phyloP scores from a whole-genome alignment of 2,888 invertebrate species.

The Leucophenga maculata region DNA sequence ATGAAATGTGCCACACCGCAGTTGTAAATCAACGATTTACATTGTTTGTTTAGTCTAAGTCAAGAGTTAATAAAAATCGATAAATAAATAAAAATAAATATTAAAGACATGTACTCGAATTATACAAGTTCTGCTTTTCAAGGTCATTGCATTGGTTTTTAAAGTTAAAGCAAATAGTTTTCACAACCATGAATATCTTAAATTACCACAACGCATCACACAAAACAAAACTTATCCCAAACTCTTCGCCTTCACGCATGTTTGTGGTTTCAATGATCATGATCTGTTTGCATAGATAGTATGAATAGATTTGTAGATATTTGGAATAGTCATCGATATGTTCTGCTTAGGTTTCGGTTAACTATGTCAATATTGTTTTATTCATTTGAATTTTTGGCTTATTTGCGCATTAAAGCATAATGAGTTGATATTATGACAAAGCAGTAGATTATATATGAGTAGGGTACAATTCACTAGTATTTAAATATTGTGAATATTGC shows the following conservation, averaged over 20 bases:
- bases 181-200: constrained; percentile 12
- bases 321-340: constrained; percentile 4
- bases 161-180: not conserved
- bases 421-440: not conserved
- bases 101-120: not conserved
- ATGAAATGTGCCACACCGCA: constrained; percentile 11
- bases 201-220: not conserved
- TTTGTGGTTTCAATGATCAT: constrained; percentile 36
- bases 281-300: not conserved
- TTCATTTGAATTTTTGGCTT: not conserved
- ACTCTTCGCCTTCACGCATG: constrained; percentile 52
- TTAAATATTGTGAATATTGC: too few relatives aligned
- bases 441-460: too few relatives aligned
- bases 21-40: not conserved
- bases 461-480: too few relatives aligned
- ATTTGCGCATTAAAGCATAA: not conserved
- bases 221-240: too few relatives aligned
- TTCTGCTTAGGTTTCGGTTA: too few relatives aligned
- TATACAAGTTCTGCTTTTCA: not conserved
- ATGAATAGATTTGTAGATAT: too few relatives aligned
- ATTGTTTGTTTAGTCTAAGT: constrained; percentile 13
- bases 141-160: constrained; percentile 8
- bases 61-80: constrained; percentile 13
- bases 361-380: not conserved
- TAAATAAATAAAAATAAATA: constrained; percentile 12